Evolutionary conservation across 2,113 vertebrate species (phyloP).

Genomic region (Ciconia stormi): DNA sequence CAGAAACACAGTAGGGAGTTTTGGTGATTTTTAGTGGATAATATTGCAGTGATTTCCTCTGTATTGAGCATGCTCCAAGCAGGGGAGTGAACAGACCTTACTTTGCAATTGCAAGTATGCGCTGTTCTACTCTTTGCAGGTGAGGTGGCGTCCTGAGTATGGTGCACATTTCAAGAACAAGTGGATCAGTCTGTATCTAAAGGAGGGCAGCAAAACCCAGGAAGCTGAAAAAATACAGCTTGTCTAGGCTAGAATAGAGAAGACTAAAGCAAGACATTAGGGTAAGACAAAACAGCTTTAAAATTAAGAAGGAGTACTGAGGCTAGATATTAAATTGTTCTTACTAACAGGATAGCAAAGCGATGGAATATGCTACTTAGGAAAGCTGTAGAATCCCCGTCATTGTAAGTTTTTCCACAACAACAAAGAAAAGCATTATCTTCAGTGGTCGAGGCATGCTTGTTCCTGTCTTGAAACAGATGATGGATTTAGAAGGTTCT

Average conservation of each 20-base stretch:
- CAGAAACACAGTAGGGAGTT: background rate
- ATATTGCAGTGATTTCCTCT: background rate
- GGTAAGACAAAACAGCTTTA: background rate
- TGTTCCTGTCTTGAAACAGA: background rate
- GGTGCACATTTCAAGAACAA: background rate
- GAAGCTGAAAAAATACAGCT: background rate
- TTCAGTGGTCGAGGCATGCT: fast-evolving
- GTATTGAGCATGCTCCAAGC: background rate
- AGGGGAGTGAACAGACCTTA: background rate
- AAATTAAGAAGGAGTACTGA: background rate
- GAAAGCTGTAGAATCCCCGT: background rate
- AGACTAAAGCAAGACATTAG: background rate
- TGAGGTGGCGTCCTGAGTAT: background rate
- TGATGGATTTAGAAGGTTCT: background rate
- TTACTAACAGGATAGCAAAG: background rate
- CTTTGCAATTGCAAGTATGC: background rate
- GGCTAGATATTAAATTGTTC: background rate
- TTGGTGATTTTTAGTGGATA: background rate
- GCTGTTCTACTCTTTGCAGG: background rate
- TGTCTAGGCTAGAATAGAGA: background rate
- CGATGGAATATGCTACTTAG: background rate
- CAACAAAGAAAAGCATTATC: background rate
- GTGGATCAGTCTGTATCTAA: background rate
- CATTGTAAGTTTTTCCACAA: background rate
- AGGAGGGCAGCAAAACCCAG: background rate